Percentiles rank a stretch among this genome's conserved stretches.
phyloP scores from a whole-genome alignment of 1,140 invertebrate species.

The Hirudo medicinalis region DNA sequence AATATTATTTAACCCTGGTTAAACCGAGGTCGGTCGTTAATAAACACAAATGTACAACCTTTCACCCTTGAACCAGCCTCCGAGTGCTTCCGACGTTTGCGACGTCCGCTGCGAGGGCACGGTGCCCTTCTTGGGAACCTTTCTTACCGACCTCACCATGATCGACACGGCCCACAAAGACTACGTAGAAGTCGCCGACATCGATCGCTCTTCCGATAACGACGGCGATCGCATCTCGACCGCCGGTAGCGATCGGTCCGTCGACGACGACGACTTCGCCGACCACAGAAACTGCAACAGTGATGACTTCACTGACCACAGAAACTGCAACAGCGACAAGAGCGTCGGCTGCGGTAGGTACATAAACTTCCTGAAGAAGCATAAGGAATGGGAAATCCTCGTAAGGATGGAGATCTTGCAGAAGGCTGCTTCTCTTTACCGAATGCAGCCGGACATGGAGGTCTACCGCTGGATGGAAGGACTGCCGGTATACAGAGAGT shows the following conservation, averaged over 20 bases:
- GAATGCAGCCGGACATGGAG: constrained; percentile 61
- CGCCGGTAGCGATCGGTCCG: too few species aligned
- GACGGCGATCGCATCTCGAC: too few species aligned
- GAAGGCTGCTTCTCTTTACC: constrained; percentile 83
- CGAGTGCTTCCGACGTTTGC: constrained; percentile 3
- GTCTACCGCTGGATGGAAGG: constrained; percentile 74
- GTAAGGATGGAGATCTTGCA: constrained; percentile 90
- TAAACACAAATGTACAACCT: neutral
- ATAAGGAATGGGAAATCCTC: constrained; percentile 96
- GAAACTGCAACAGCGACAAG: constrained; percentile 41
- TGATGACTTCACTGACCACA: constrained; percentile 17
- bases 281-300: constrained; percentile 42
- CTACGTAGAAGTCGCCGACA: constrained; percentile 32
- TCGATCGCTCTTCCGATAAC: too few species aligned
- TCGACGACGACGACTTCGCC: too few species aligned
- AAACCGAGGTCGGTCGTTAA: too few species aligned
- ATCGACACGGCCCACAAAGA: constrained; percentile 93
- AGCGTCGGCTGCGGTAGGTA: constrained; percentile 37
- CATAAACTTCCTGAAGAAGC: constrained; percentile 94
- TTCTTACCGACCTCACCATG: constrained; percentile 95
- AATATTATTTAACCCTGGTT: too few species aligned
- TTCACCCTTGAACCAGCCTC: neutral
- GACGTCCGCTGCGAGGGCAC: constrained; percentile 55
- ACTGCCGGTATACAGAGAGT: too few species aligned
- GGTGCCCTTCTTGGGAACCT: constrained; percentile 93